Evolutionary conservation across 2,888 invertebrate genomes (phyloP), one percentile per base, ranked within the genome.

Genomic region (Dryobota labecula): DNA sequence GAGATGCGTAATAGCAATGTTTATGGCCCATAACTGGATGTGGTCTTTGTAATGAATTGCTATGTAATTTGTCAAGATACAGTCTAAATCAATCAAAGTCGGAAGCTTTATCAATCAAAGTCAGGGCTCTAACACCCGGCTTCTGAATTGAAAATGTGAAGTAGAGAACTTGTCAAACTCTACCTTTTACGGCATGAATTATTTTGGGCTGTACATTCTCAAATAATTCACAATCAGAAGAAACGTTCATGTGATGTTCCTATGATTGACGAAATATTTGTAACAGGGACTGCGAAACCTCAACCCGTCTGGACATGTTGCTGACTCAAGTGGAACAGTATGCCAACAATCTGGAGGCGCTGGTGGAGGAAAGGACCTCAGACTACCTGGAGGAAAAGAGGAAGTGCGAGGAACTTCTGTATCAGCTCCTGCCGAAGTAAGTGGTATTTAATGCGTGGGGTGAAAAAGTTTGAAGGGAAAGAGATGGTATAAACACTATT

Each of bases 341-440:
- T 91, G 99, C 99, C 30, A 99, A 99, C 93, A 99, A 99, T 92
- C 96, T 99, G 90, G 99, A 99, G 94, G 97, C 98, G 5, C 94
- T 99, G 70, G 99, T 99, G 2, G 99, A 99, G 88, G 99, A 99
- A 92, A 96, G 99, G 75, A 99, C 99, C 0, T 98, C 98, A 4
- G 99, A 99, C 94, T 99, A 99, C 90, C 96, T 99, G 82, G 99
- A 99, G 87, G 99, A 99, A 96, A 99, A 99, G 95, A 97, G 99
- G 87, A 99, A 99, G 96, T 99, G 99, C 86, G 99, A 99, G 93
- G 99, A 99, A 88, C 96, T 99, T 9, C 97, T 99, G 0, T 99
- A 99, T 92, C 99, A 99, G 93, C 97, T 99, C 87, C 94, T 99
- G 82, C 99, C 99, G 15, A 98, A 98, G 97, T 98, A 95, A 96